Base-by-base conservation (phyloP, 1,140 invertebrate genomes). In the Rhopalosiphum maidis region DNA sequence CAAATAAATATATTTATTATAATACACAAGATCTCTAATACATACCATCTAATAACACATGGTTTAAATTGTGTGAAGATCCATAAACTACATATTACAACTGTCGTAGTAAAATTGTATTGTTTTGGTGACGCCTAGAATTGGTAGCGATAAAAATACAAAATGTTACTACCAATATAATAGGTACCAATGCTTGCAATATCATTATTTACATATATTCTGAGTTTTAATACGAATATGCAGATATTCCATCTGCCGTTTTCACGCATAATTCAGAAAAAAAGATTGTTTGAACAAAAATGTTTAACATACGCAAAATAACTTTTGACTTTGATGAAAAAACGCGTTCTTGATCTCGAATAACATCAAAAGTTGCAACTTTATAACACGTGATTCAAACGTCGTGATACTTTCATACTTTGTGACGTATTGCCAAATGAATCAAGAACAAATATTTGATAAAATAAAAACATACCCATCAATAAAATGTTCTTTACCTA, bases 41-140 rank as follows among this genome's bases (percentile, higher is more conserved):
- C 11, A 68, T 68, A 30, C 15, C 4, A 30, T n/a, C 11, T 68
- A 7, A 5, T 68, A n/a, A n/a, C n/a, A 15, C 0, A 68, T 30
- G 4, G 30, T 68, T 68, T 68, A n/a, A 30, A 68, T 11, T 1
- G 8, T 7, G 30, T n/a, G 11, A 68, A 68, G 30, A 30, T 68
- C 60, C 48, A 51, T 51, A 46, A 25, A 25, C 55, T 46, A 30
- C 30, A 68, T 2, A 60, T 8, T 60, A 25, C 8, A 60, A 5
- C 4, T 9, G 60, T n/a, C 25, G 25, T 11, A 22, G 30, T 30
- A 68, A 68, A 68, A n/a, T 68, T 68, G n/a, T 30, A n/a, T 68
- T 15, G 4, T 68, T 8, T 30, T 60, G 23, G 55, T 9, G 3
- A 30, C 55, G 2, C 15, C n/a, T 0, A 3, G 0, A 3, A 0